These are phyloP conservation scores for Colletes collaris DNA, from an alignment of 2,888 invertebrate species.

Conservation along the genomic window DNA sequence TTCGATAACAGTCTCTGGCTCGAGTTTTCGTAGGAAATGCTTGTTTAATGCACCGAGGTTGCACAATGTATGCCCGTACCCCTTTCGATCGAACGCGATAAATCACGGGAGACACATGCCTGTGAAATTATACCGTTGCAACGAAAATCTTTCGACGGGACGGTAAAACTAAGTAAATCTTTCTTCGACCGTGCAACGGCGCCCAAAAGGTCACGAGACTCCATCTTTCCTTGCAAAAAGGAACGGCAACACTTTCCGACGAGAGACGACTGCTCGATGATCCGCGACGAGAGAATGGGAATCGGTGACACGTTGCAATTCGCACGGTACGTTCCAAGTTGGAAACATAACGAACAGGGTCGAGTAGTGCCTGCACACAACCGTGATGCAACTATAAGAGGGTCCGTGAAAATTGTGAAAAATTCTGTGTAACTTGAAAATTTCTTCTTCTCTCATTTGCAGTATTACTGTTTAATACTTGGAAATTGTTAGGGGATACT, in stretches of 20 bases:
- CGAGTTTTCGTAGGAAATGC: slow-evolving; percentile 36
- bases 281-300: slow-evolving; percentile 14
- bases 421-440: no score
- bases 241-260: slow-evolving; percentile 36
- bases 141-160: slow-evolving; percentile 13
- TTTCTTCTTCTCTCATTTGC: no score
- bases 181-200: slow-evolving; percentile 27
- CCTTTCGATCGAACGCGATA: slow-evolving; percentile 22
- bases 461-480: no score
- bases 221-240: slow-evolving; percentile 25
- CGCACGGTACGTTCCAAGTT: no score
- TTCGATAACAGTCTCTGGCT: slow-evolving; percentile 43
- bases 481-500: no score
- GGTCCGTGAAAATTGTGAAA: no score
- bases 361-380: no score
- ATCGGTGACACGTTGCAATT: slow-evolving; percentile 7
- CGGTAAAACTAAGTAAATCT: slow-evolving; percentile 48
- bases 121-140: background rate
- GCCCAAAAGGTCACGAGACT: slow-evolving; percentile 61
- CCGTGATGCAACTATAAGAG: no score
- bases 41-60: slow-evolving; percentile 28
- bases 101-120: background rate
- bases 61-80: slow-evolving; percentile 6
- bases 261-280: slow-evolving; percentile 7
- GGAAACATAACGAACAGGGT: no score